Conservation (phyloP, 2,797 vertebrate genomes). For the Buphagus erythrorhynchus region DNA sequence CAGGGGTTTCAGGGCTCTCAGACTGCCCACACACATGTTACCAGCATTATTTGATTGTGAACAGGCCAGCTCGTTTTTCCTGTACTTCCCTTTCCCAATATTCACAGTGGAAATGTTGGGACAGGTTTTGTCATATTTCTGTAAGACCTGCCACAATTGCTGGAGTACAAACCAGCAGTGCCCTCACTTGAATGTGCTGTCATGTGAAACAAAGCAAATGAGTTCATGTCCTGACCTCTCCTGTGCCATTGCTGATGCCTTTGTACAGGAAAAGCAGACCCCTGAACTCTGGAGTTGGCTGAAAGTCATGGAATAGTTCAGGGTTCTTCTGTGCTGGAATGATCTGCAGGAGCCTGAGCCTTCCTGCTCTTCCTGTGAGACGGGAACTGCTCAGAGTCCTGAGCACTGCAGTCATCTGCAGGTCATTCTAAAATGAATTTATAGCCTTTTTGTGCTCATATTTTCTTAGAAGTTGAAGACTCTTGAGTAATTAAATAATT, state of each 20-base stretch:
- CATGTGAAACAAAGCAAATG: neutral
- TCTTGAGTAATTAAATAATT: neutral
- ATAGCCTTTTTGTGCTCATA: neutral
- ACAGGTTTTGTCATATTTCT: neutral
- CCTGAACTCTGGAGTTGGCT: neutral
- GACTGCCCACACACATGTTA: neutral
- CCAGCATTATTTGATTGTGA: neutral
- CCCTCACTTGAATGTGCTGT: neutral
- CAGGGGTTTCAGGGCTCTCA: neutral
- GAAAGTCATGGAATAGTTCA: neutral
- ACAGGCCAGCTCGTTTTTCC: neutral
- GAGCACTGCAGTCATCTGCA: neutral
- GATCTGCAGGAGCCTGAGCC: neutral
- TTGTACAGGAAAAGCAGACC: neutral
- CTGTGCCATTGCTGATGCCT: neutral
- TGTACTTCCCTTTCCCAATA: neutral
- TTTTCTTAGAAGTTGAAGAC: neutral
- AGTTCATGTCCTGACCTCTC: neutral
- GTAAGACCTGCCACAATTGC: neutral
- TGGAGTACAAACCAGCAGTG: neutral
- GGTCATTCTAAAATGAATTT: neutral
- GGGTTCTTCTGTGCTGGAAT: neutral
- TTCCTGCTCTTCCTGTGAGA: neutral
- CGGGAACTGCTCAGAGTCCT: neutral
- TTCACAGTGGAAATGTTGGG: neutral